Base-by-base conservation (phyloP, 2,113 vertebrate genomes). In the Esox niger region DNA sequence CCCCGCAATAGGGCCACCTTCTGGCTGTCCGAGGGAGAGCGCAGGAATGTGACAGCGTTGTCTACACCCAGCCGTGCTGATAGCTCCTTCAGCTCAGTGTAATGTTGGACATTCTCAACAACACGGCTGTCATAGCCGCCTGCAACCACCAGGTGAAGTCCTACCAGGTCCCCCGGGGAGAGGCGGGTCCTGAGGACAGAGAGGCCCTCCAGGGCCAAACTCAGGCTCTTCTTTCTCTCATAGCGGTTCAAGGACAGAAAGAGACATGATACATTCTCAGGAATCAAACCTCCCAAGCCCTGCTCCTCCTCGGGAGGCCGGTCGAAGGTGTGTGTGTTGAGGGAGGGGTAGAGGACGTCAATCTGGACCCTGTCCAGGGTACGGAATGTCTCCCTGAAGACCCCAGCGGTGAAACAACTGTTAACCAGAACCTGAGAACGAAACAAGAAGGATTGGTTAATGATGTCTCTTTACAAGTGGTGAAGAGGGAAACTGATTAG, bases 241-340 rank as follows among this genome's bases (percentile, higher is more conserved):
- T 95, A 99, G 63, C 97, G 92, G 87, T 99, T 99, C 76, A 99
- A 94, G 32, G 97, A 99, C 58, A 99, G 94, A 80, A 99, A 98
- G 35, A 95, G 32, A 78, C 93, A 89, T 60, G 91, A 84, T n/a
- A 90, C 93, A 8, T 82, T 89, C 71, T 89, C 77, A 0, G 94
- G 94, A 27, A 97, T 73, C 27, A 97, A 82, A 3, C 91, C 91
- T 8, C 70, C 71, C 30, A 95, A 74, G 47, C 77, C 64, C 20
- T 90, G 88, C 10, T 80, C 79, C 47, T 92, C 88, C 69, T 56
- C n/a, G 31, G 77, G 69, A 0, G 85, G 33, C 56, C 79, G 79
- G 79, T 96, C 93, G 71, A 98, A 97, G 79, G 85, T 89, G 8
- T 38, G 56, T 1, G 93, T 85, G 86, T 96, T 98, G 71, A 99